Conservation (phyloP, 2,113 vertebrate genomes). For the Colossoma macropomum region DNA sequence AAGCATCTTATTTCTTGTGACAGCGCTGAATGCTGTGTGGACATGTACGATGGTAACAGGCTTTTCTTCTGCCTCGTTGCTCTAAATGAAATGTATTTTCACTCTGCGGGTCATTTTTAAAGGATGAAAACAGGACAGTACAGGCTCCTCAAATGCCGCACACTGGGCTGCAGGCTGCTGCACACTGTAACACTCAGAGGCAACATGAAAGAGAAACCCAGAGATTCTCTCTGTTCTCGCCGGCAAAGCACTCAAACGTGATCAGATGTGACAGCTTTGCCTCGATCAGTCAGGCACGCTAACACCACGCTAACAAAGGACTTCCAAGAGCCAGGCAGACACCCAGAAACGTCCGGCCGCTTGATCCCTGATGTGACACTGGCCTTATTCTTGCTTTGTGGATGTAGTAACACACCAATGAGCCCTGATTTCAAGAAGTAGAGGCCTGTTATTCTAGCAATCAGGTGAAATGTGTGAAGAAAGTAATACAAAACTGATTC, state of each 20-base stretch:
- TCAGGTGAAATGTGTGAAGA: no score
- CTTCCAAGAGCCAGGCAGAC: not conserved
- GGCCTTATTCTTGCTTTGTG: not conserved
- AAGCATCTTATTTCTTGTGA: no score
- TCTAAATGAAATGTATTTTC: not conserved
- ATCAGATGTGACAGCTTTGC: not conserved
- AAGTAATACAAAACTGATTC: not conserved
- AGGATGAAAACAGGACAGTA: not conserved
- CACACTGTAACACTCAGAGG: not conserved
- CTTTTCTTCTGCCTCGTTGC: no score
- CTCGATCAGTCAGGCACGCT: not conserved
- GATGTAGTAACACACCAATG: not conserved
- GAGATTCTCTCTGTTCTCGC: not conserved
- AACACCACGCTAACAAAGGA: not conserved
- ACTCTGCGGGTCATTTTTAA: not conserved
- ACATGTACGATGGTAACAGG: no score
- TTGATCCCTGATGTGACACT: not conserved
- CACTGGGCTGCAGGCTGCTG: not conserved
- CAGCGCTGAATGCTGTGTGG: no score
- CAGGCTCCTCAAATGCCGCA: no score
- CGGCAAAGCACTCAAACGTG: not conserved
- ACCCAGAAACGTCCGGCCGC: not conserved
- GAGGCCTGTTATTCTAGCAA: no score
- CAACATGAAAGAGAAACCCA: not conserved
- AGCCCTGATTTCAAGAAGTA: not conserved